Conservation (phyloP, 2,113 vertebrate species). For the Aptenodytes patagonicus region DNA sequence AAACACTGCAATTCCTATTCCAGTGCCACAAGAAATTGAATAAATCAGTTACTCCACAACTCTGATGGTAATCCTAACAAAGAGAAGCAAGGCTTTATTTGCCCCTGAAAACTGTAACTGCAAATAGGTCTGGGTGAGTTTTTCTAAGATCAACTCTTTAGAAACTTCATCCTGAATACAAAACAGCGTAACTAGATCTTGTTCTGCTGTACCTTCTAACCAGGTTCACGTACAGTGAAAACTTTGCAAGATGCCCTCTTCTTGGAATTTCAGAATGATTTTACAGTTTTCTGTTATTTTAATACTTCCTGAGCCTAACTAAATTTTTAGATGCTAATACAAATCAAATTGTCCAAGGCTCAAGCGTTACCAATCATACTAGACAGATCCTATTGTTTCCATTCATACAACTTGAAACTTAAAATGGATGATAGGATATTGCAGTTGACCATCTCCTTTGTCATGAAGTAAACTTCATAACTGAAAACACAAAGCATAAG, state of each 20-base stretch:
- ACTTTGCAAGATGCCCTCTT: neutral
- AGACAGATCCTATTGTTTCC: neutral
- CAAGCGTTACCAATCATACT: neutral
- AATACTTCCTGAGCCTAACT: neutral
- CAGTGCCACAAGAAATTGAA: neutral
- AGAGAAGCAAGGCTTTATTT: neutral
- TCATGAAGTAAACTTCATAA: neutral
- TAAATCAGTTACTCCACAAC: neutral
- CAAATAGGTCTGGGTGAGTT: neutral
- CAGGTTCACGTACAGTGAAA: neutral
- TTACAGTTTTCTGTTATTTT: neutral
- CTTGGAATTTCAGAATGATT: neutral
- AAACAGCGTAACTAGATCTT: neutral
- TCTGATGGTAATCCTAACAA: neutral
- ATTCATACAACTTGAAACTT: neutral
- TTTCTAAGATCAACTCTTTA: neutral
- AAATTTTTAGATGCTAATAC: neutral
- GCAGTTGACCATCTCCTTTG: neutral
- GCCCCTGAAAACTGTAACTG: neutral
- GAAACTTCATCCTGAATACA: neutral
- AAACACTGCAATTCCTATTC: neutral
- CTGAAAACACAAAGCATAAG: neutral
- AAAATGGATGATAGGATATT: neutral
- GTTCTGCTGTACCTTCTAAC: neutral
- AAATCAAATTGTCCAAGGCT: neutral